phyloP scores from a whole-genome alignment of 1,140 invertebrate genomes.

The Diabrotica undecimpunctata region DNA sequence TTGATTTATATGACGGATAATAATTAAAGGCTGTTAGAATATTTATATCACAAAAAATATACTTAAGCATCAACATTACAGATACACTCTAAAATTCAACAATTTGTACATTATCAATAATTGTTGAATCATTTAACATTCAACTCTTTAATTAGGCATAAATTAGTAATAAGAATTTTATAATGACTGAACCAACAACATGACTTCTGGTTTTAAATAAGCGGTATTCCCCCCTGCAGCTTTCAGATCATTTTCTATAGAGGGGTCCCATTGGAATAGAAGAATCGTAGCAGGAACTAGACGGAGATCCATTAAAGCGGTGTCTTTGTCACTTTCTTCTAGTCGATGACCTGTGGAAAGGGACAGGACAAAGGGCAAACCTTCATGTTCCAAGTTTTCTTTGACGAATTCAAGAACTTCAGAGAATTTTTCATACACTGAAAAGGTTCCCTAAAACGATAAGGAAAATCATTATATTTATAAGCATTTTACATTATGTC shows the following conservation, averaged over 20 bases:
- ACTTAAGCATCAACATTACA: no score
- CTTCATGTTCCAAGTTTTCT: slow-evolving; percentile 64
- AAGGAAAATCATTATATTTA: background rate
- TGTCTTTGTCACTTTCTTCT: slow-evolving; percentile 58
- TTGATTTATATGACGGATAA: no score
- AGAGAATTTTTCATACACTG: slow-evolving; percentile 68
- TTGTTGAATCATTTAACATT: no score
- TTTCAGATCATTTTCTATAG: slow-evolving; percentile 50
- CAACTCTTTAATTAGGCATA: no score
- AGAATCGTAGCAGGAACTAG: slow-evolving; percentile 73
- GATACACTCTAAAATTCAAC: no score
- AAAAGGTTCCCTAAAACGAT: slow-evolving; percentile 72
- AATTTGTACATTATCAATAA: no score
- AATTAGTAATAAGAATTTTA: background rate
- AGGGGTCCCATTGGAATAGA: slow-evolving; percentile 61
- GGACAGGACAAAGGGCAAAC: slow-evolving; percentile 62
- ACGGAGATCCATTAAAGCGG: slow-evolving; percentile 64
- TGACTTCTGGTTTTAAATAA: slow-evolving; percentile 72
- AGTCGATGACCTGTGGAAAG: slow-evolving; percentile 62
- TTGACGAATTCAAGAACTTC: slow-evolving; percentile 70
- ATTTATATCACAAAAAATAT: no score
- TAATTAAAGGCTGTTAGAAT: no score
- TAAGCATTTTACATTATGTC: background rate
- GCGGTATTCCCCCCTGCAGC: slow-evolving; percentile 52
- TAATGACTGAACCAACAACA: slow-evolving; percentile 63